A percentile compares a stretch with the other conserved stretches of the same genome.
phyloP scores from a whole-genome alignment of 2,113 vertebrate genomes.

The Vulpes ferrilata region DNA sequence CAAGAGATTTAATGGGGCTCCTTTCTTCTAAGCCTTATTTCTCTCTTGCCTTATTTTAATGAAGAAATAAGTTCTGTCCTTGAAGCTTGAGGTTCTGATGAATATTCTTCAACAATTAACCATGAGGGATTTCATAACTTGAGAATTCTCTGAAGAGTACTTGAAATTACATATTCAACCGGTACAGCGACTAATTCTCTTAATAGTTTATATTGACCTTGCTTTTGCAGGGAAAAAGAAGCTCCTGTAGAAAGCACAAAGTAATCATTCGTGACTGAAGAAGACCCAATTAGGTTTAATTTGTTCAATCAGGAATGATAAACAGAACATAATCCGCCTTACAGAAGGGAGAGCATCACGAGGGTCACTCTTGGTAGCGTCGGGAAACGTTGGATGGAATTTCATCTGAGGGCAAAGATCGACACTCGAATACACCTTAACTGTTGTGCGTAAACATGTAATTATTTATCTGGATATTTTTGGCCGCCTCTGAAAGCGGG shows the following conservation, averaged over 20 bases:
- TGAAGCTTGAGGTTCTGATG: conserved; percentile 36
- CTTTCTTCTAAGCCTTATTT: background rate
- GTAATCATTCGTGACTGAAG: conserved; percentile 72
- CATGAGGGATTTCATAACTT: conserved; percentile 42
- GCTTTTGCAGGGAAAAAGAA: conserved; percentile 67
- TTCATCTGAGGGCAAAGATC: conserved; percentile 49
- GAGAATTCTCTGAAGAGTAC: conserved; percentile 53
- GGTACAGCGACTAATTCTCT: conserved; percentile 62
- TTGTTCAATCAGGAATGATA: conserved; percentile 70
- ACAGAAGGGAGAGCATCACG: conserved; percentile 54
- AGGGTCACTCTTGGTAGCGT: background rate
- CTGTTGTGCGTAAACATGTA: background rate
- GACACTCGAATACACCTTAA: conserved; percentile 53
- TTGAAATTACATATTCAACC: conserved; percentile 75
- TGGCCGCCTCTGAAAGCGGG: background rate
- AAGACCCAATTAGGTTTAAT: conserved; percentile 81
- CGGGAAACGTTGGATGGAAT: conserved; percentile 61
- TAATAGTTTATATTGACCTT: conserved; percentile 79
- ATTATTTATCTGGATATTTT: background rate
- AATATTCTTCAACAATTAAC: conserved; percentile 64
- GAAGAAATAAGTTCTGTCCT: conserved; percentile 1
- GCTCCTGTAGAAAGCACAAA: background rate
- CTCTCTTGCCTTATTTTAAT: conserved; percentile 40
- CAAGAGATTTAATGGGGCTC: background rate
- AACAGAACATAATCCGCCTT: conserved; percentile 83